Conservation (phyloP, 2,888 invertebrate genomes). For the Orthosia cruda region DNA sequence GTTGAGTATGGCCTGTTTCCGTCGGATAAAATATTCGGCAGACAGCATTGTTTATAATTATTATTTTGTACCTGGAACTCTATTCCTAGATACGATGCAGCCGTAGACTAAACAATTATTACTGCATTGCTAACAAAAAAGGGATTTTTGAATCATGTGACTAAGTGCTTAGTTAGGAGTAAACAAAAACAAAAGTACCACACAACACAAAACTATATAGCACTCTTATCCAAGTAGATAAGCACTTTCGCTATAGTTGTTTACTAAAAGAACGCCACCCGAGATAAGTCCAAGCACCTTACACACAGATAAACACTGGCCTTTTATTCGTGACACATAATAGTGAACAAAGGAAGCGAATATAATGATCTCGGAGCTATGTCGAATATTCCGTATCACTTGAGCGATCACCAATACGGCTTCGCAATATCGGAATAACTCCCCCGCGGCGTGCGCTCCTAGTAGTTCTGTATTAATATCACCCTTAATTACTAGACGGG, state of each 20-base stretch:
- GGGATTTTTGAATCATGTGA: neutral
- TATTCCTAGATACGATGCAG: neutral
- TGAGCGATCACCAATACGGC: slow-evolving; percentile 76
- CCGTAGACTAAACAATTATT: slow-evolving; percentile 30
- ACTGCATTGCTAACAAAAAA: neutral
- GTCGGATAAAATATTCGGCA: neutral
- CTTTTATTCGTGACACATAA: slow-evolving; percentile 66
- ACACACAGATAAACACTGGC: slow-evolving; percentile 51
- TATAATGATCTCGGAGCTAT: slow-evolving; percentile 75
- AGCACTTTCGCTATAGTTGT: slow-evolving; percentile 43
- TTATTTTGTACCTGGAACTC: neutral
- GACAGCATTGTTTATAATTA: neutral
- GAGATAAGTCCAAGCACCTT: slow-evolving; percentile 39
- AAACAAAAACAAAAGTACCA: slow-evolving; percentile 17
- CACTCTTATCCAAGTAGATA: slow-evolving; percentile 22
- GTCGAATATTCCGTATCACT: slow-evolving; percentile 82
- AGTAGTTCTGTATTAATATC: slow-evolving; percentile 81
- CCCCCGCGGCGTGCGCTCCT: slow-evolving; percentile 77
- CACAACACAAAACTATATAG: slow-evolving; percentile 4
- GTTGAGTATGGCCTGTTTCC: slow-evolving; percentile 5
- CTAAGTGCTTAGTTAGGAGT: neutral
- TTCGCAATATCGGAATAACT: slow-evolving; percentile 82
- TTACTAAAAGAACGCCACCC: slow-evolving; percentile 35
- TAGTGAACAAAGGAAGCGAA: slow-evolving; percentile 70
- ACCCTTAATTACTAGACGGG: slow-evolving; percentile 77